Conservation (phyloP, 1,140 invertebrate genomes). For the Ephestia elutella region DNA sequence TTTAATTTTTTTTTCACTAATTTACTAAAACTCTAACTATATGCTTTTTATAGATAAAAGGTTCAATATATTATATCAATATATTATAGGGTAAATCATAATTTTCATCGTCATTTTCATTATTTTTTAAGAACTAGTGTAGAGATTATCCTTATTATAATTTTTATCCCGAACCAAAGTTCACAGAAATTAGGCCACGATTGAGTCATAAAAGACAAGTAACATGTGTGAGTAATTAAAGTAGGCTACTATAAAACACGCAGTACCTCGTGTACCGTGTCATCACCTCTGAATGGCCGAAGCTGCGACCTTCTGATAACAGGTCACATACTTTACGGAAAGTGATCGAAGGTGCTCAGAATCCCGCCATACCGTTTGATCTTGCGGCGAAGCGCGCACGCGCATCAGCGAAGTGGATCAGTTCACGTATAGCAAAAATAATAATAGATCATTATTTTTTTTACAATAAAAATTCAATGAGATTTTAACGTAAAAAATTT, state of each 20-base stretch:
- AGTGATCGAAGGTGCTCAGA: constrained; percentile 20
- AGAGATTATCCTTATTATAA: no score
- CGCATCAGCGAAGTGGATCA: constrained; percentile 17
- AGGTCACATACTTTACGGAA: constrained; percentile 38
- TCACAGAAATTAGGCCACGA: neutral
- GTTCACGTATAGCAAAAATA: no score
- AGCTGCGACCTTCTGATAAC: constrained; percentile 42
- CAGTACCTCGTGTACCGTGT: neutral
- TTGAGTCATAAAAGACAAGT: neutral
- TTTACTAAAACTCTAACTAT: no score
- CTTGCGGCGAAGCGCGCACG: constrained; percentile 46
- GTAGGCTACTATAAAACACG: neutral
- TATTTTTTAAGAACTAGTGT: no score
- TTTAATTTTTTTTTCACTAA: no score
- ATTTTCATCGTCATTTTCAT: no score
- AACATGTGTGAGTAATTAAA: constrained; percentile 3
- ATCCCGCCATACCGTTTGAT: constrained; percentile 39
- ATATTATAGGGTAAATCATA: no score
- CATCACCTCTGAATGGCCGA: constrained; percentile 1
- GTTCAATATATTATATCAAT: no score
- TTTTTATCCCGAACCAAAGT: neutral
- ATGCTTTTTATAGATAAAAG: no score
- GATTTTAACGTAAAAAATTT: no score
- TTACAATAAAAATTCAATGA: neutral
- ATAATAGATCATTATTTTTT: no score